Evolutionary conservation across 2,888 invertebrate species (phyloP), one percentile per base, ranked within the genome.

Genomic region (Campoletis raptor): DNA sequence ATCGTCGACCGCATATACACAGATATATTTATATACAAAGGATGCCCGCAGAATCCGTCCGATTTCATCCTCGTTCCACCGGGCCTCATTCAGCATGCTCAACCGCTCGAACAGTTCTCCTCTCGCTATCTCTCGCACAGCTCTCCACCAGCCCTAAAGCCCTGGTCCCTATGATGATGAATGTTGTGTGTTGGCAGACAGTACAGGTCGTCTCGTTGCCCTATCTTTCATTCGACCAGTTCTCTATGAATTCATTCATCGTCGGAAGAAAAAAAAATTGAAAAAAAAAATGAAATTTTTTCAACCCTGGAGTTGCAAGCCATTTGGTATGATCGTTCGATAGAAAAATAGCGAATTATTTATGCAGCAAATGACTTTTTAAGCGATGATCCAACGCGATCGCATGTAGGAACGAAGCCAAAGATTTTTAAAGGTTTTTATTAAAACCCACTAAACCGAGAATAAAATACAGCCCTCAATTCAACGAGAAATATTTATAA

Each of bases 61-160:
- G 80, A 76, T 86, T 86, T 67, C 61, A 81, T 83, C 83, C 83
- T 70, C 78, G 57, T 73, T 85, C 73, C 81, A 85, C 72, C 76
- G 66, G 54, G 70, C 83, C 77, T 82, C 85, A 84, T 87, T 87
- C 85, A 86, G 72, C 84, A 84, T 87, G 85, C 76, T 84, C 81
- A 88, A 86, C 87, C 83, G 81, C 80, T 85, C 76, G 81, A 83
- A 84, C 83, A 78, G 73, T 61, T 80, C 54, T 77, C 64, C 66
- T 66, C 78, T 37, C 42, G 77, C 80, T 86, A 86, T 86, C 83
- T 82, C 67, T 80, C 48, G 76, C 80, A 24, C 83, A 77, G 67
- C 54, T 80, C 76, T 76, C 85, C 54, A 24, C 66, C 81, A 57
- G 67, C 72, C 42, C 73, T 73, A 30, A 82, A 84, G 64, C 79